These are phyloP conservation scores for Julus scanicus DNA, from an alignment of 2,888 invertebrate genomes.

Conservation along the genomic window DNA sequence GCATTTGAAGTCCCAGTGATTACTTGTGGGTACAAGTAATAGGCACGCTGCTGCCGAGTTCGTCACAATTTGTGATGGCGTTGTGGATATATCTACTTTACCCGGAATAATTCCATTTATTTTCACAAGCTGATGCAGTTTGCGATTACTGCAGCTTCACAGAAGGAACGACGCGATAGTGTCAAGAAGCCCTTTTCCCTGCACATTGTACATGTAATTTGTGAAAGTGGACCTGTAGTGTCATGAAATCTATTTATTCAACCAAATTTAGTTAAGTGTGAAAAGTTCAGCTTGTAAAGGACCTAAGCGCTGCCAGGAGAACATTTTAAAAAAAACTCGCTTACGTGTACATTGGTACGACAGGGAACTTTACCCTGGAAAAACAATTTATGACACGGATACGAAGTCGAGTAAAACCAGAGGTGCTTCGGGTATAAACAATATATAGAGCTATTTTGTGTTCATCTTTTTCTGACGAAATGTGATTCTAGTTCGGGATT, in stretches of 20 bases:
- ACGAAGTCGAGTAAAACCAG: neutral
- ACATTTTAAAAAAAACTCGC: neutral
- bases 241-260: conserved; percentile 26
- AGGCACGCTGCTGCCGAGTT: neutral
- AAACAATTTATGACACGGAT: neutral
- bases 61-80: conserved; percentile 12
- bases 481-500: neutral
- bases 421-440: conserved; percentile 41
- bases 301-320: neutral
- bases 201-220: conserved; percentile 33
- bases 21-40: neutral
- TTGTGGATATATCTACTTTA: conserved; percentile 36
- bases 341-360: neutral
- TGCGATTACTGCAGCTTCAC: neutral
- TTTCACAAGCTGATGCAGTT: neutral
- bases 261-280: neutral
- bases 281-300: neutral
- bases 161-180: neutral
- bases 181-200: neutral
- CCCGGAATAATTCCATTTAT: conserved; percentile 40
- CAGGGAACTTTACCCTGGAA: neutral
- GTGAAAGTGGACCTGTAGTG: conserved; percentile 24
- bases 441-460: conserved; percentile 31
- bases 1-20: conserved; percentile 27
- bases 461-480: conserved; percentile 43